phyloP scores from a whole-genome alignment of 2,797 vertebrate genomes.

The Lepilemur septentrionalis region DNA sequence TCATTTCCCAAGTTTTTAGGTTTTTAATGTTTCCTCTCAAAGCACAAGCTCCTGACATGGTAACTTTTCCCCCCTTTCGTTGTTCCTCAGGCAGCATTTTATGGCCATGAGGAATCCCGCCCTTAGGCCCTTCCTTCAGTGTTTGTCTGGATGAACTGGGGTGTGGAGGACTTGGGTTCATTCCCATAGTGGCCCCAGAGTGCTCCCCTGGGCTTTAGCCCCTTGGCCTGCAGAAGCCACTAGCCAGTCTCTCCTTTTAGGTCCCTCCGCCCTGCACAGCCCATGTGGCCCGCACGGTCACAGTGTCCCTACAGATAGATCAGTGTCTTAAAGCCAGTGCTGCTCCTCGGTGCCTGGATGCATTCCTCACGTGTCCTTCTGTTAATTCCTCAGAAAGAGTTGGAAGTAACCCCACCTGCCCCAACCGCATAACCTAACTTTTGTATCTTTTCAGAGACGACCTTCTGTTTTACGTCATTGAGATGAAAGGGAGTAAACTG shows the following conservation, averaged over 20 bases:
- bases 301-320: not conserved
- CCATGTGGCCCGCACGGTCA: fast-evolving
- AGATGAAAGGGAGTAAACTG: not conserved
- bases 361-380: not conserved
- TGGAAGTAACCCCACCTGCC: not conserved
- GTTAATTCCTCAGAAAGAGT: not conserved
- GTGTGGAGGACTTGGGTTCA: not conserved
- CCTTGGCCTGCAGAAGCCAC: not conserved
- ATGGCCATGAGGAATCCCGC: not conserved
- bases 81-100: not conserved
- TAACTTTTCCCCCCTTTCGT: not conserved
- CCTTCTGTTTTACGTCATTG: not conserved
- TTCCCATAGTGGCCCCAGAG: not conserved
- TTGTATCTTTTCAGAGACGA: not conserved
- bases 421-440: not conserved
- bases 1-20: not conserved
- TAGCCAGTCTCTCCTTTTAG: not conserved
- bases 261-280: not conserved
- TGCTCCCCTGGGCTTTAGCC: fast-evolving
- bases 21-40: not conserved
- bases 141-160: not conserved
- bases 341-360: not conserved
- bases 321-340: fast-evolving
- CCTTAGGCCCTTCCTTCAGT: not conserved
- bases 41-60: not conserved